phyloP scores from a whole-genome alignment of 2,888 invertebrate species.

The Crossocerus cetratus region DNA sequence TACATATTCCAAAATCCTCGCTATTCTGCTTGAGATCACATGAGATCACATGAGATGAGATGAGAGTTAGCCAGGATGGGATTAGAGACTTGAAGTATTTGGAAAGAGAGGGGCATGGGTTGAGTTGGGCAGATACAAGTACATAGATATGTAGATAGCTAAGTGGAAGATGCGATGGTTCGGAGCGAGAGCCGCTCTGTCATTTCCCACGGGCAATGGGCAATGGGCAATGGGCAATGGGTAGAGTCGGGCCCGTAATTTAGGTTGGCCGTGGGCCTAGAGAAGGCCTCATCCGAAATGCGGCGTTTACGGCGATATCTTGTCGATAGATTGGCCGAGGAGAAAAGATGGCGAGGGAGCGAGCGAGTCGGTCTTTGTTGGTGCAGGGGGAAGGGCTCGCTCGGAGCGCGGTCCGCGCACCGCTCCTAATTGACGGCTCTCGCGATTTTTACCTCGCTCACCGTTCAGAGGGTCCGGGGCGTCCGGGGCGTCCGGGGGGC shows the following conservation, averaged over 20 bases:
- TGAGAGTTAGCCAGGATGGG: no score
- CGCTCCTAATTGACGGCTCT: conserved; percentile 74
- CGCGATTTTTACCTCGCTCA: conserved; percentile 69
- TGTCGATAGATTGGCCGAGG: conserved; percentile 31
- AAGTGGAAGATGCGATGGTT: no score
- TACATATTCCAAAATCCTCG: no score
- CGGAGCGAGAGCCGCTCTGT: conserved; percentile 19
- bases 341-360: conserved; percentile 40
- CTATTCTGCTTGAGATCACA: no score
- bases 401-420: conserved; percentile 41
- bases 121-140: no score
- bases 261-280: conserved; percentile 14
- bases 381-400: conserved; percentile 44
- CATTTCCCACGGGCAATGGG: conserved; percentile 15
- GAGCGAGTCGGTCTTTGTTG: conserved; percentile 55
- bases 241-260: conserved; percentile 22
- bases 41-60: no score
- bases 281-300: conserved; percentile 38
- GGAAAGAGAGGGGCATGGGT: no score
- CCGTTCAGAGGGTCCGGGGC: conserved; percentile 66
- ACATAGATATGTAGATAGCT: no score
- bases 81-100: no score
- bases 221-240: background rate
- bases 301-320: conserved; percentile 35
- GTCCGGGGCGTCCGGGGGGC: conserved; percentile 58